Evolutionary conservation across 2,888 invertebrate genomes (phyloP).

Genomic region (Flabesymbios commensalis): DNA sequence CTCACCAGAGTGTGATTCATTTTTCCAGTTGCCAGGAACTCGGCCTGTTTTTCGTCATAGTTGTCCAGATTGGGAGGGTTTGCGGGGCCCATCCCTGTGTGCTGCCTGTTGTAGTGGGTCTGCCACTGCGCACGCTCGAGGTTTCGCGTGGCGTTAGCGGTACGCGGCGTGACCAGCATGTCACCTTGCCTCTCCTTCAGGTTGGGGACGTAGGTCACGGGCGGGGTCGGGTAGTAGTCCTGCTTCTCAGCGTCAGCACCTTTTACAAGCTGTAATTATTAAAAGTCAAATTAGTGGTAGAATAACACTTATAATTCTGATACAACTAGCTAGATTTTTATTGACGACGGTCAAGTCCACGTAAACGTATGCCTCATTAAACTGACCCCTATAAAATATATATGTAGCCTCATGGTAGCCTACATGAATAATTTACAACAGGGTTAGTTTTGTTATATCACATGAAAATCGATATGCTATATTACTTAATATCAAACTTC

Average conservation of each 20-base stretch:
- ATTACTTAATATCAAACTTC: too few species aligned
- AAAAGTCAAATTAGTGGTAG: background rate
- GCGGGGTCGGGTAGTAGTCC: conserved; percentile 50
- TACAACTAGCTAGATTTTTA: too few species aligned
- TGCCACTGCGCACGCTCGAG: conserved; percentile 56
- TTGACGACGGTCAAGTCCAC: too few species aligned
- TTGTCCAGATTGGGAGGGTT: conserved; percentile 54
- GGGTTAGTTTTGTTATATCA: too few species aligned
- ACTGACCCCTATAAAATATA: too few species aligned
- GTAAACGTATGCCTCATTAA: too few species aligned
- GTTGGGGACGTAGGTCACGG: conserved; percentile 50
- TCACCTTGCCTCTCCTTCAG: conserved; percentile 39
- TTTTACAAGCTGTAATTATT: conserved; percentile 36
- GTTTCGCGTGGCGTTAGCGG: conserved; percentile 52
- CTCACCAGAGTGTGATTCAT: too few species aligned
- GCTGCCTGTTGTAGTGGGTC: conserved; percentile 49
- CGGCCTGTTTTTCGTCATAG: conserved; percentile 49
- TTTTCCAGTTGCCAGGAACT: too few species aligned
- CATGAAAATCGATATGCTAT: too few species aligned
- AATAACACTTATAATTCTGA: too few species aligned
- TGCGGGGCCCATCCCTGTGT: conserved; percentile 50
- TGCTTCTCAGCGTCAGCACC: conserved; percentile 44
- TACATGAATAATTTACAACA: too few species aligned
- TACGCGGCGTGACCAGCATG: conserved; percentile 36
- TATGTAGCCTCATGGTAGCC: too few species aligned